Evolutionary conservation across 2,888 invertebrate genomes (phyloP), one percentile per base, ranked within the genome.

Genomic region (Hemaris fuciformis): DNA sequence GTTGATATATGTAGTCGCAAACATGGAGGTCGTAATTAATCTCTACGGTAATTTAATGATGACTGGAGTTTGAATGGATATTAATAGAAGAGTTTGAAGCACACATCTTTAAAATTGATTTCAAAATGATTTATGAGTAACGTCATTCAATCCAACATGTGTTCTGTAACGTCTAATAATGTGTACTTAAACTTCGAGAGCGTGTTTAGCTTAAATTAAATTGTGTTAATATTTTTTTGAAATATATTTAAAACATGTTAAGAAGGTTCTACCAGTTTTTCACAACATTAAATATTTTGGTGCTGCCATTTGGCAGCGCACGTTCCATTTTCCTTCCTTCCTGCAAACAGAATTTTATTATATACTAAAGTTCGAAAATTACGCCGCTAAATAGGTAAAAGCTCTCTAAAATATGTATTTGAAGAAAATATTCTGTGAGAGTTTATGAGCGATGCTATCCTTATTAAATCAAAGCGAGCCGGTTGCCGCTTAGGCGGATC

Each of bases 381-480:
- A 53, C 10, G 3, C 20, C 31, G 10, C 18, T 18, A 15, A 53
- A 53, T 31, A 53, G 18, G 4, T 53, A 13, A 20, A 31, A 53
- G 3, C 27, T 8, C 27, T 53, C 18, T 53, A 53, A 53, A 53
- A 53, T 53, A 27, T 53, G 10, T 31, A 27, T 15, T 31, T 27
- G 10, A 53, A 53, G 53, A 53, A 31, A 53, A 53, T 31, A 31
- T 53, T 41, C 38, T n/a, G 15, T 22, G 20, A n/a, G 23, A 41
- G 23, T 60, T 53, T 60, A 60, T 60, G 41, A 60, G 48, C 46
- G 48, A 41, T 53, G 41, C 18, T 48, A 60, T 60, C 60, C 25
- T 60, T 60, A 60, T 60, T 48, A 38, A 53, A 60, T 53, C 41
- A 59, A 48, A 59, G 15, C 18, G 18, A 8, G 18, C 18, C 41